These are phyloP conservation scores for Nematostella vectensis DNA, from an alignment of 92 coral and sea anemone genomes.

Conservation along the genomic window DNA sequence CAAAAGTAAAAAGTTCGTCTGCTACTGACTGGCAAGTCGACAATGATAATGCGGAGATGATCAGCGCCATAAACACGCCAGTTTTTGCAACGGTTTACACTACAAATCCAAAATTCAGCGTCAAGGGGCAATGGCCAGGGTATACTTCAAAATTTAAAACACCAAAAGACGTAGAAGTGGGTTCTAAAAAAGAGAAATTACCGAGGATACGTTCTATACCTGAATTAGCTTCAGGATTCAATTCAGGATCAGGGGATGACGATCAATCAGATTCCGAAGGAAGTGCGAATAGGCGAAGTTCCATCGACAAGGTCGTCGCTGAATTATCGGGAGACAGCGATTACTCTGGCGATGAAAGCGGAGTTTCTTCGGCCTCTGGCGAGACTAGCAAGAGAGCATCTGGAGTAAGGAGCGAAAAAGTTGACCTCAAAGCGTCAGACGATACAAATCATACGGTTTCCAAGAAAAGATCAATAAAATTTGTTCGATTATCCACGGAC, in stretches of 20 bases:
- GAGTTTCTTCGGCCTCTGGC: too few relatives aligned
- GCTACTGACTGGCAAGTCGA: conserved; percentile 76
- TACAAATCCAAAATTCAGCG: conserved; percentile 76
- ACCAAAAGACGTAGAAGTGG: conserved; percentile 58
- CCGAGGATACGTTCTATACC: background rate
- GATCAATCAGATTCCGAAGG: too few relatives aligned
- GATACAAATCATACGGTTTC: background rate
- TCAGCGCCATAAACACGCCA: conserved; percentile 57
- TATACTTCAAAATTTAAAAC: conserved; percentile 49
- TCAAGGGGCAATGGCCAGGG: conserved; percentile 81
- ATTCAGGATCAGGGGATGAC: background rate
- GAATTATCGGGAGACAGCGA: background rate
- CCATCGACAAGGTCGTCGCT: background rate
- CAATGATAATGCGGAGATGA: conserved; percentile 76
- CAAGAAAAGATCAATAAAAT: too few relatives aligned
- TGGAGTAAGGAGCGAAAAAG: background rate
- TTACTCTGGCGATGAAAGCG: background rate
- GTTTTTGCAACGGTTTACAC: conserved; percentile 38
- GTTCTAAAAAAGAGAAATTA: conserved; percentile 52
- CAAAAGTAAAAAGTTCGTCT: conserved; percentile 62
- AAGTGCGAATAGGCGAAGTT: background rate
- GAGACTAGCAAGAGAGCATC: background rate
- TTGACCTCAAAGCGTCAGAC: background rate
- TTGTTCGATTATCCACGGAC: background rate
- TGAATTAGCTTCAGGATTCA: background rate